Conservation (phyloP, 2,797 vertebrate genomes). For the Sebastes nivosus region DNA sequence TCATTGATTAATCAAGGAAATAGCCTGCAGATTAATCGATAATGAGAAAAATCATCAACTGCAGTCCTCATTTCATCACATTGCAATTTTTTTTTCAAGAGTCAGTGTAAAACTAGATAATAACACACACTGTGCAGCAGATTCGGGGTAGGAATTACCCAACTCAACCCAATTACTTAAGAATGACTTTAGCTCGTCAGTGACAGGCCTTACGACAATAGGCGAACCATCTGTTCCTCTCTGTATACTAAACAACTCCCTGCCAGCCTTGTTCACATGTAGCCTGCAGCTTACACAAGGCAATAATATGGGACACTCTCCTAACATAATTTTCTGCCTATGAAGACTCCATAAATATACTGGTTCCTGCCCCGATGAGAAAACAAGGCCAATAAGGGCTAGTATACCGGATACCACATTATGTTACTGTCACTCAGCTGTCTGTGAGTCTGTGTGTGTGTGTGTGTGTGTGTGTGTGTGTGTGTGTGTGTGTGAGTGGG, state of each 20-base stretch:
- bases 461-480: background rate
- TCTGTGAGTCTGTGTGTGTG: background rate
- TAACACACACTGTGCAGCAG: constrained; percentile 14
- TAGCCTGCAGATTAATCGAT: background rate
- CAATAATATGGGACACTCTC: constrained; percentile 45
- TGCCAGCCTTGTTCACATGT: constrained; percentile 38
- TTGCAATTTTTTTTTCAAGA: background rate
- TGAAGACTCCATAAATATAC: constrained; percentile 39
- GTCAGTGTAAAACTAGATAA: background rate
- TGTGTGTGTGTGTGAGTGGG: background rate
- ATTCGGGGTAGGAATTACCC: constrained; percentile 36
- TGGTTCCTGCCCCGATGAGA: constrained; percentile 44
- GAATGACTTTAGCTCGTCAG: constrained; percentile 56
- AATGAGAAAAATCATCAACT: background rate
- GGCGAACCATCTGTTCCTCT: constrained; percentile 69
- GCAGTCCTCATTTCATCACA: background rate
- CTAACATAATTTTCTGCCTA: constrained; percentile 39
- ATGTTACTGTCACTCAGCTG: constrained; percentile 53
- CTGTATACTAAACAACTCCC: constrained; percentile 52
- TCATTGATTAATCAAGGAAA: background rate
- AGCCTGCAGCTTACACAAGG: constrained; percentile 44
- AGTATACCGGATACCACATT: constrained; percentile 16
- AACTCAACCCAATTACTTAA: constrained; percentile 57
- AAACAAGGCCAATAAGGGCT: constrained; percentile 43
- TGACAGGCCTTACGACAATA: constrained; percentile 49